Evolutionary conservation across 2,113 vertebrate genomes (phyloP).

Genomic region (Orientallactaga bullata): DNA sequence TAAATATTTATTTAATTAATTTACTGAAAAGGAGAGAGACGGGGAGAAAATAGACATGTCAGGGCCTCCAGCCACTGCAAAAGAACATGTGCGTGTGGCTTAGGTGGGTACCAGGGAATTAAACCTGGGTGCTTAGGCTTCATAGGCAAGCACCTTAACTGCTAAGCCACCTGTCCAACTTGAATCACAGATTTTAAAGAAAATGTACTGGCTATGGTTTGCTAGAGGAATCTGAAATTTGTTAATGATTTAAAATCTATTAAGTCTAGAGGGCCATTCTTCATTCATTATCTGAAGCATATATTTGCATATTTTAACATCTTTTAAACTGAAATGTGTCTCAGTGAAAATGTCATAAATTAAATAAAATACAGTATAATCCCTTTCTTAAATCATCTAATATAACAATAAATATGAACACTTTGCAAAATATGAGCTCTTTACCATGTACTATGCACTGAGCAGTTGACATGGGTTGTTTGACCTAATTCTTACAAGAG

Average conservation of each 20-base stretch:
- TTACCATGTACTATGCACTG: background rate
- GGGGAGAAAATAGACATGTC: too few species aligned
- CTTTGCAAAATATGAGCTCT: slow-evolving; percentile 13
- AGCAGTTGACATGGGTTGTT: background rate
- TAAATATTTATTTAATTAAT: too few species aligned
- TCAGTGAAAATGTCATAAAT: slow-evolving; percentile 4
- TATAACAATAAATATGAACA: background rate
- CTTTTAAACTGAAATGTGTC: background rate
- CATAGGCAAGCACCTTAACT: too few species aligned
- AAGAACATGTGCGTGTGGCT: too few species aligned
- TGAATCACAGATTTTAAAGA: background rate
- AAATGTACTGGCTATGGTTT: background rate
- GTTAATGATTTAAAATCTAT: background rate
- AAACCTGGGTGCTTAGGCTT: too few species aligned
- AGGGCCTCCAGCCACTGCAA: too few species aligned
- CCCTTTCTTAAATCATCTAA: background rate
- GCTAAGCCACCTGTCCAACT: too few species aligned
- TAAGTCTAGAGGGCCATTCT: background rate
- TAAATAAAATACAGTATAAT: background rate
- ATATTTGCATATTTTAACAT: slow-evolving; percentile 35
- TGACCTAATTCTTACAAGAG: background rate
- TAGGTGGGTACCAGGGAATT: too few species aligned
- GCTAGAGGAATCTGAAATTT: background rate
- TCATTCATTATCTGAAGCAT: background rate
- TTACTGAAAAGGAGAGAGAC: too few species aligned